These are phyloP conservation scores for Lipophrys pholis DNA, from an alignment of 2,113 vertebrate genomes.

Conservation along the genomic window DNA sequence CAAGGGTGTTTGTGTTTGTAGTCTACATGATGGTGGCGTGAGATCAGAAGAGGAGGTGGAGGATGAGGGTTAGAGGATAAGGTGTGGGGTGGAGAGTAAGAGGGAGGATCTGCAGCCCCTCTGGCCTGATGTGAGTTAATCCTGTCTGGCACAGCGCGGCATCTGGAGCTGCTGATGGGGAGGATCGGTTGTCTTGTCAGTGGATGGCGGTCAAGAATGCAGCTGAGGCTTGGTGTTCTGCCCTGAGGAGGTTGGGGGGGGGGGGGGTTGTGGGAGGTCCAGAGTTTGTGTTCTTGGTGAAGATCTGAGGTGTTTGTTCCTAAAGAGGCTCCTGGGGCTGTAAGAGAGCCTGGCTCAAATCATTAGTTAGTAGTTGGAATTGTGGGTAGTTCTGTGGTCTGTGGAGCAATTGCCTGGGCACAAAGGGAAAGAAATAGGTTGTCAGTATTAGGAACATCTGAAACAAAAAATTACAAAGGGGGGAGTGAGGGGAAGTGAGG, in stretches of 20 bases:
- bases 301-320: conserved; percentile 19
- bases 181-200: conserved; percentile 31
- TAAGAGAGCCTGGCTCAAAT: not conserved
- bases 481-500: conserved; percentile 4
- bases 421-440: conserved; percentile 2
- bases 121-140: conserved; percentile 68
- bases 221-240: conserved; percentile 50
- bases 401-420: conserved; percentile 5
- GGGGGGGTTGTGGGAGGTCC: not conserved
- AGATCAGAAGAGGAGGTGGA: conserved; percentile 33
- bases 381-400: conserved; percentile 26
- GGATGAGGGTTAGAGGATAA: conserved; percentile 21
- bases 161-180: conserved; percentile 65
- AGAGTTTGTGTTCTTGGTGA: not conserved
- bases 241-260: conserved; percentile 1
- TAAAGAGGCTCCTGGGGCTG: not conserved
- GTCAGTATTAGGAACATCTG: not conserved
- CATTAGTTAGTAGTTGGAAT: conserved; percentile 16
- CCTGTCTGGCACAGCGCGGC: conserved; percentile 54
- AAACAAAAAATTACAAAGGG: conserved; percentile 5
- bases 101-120: conserved; percentile 53
- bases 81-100: conserved; percentile 34
- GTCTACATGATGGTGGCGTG: conserved; percentile 7
- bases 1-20: not conserved
- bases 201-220: conserved; percentile 18